Conservation (phyloP, 2,888 invertebrate species). For the Disparrhopalites patrizii region DNA sequence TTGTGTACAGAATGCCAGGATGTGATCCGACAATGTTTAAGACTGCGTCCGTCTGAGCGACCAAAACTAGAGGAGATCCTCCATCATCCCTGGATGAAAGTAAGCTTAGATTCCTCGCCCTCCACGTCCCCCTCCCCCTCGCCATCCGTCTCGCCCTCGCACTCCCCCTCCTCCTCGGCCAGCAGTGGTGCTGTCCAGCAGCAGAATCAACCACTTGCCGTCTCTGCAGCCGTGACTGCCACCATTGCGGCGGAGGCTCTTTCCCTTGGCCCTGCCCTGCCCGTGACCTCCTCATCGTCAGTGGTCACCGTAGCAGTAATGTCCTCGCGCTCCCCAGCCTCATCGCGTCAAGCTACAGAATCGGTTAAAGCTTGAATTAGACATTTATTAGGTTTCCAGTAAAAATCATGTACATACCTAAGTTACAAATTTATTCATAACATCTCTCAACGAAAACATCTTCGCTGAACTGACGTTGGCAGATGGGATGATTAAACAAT, state of each 20-base stretch:
- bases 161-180: conserved; percentile 46
- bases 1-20: conserved; percentile 55
- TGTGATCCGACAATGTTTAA: conserved; percentile 56
- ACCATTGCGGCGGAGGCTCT: background rate
- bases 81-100: conserved; percentile 56
- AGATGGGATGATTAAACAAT: no score
- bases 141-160: conserved; percentile 44
- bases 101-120: conserved; percentile 43
- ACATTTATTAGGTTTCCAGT: conserved; percentile 12
- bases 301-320: background rate
- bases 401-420: no score
- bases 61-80: conserved; percentile 56
- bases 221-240: background rate
- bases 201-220: conserved; percentile 5
- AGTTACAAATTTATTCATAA: no score
- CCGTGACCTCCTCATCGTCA: conserved; percentile 6
- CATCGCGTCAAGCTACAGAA: background rate
- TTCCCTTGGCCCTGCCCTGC: background rate
- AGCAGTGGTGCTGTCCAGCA: conserved; percentile 34
- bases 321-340: conserved; percentile 3
- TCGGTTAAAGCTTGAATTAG: conserved; percentile 25
- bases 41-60: conserved; percentile 54
- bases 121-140: conserved; percentile 46
- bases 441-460: no score
- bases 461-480: no score